These are phyloP conservation scores for Elaphurus davidianus DNA, from an alignment of 2,113 vertebrate genomes.

Conservation along the genomic window DNA sequence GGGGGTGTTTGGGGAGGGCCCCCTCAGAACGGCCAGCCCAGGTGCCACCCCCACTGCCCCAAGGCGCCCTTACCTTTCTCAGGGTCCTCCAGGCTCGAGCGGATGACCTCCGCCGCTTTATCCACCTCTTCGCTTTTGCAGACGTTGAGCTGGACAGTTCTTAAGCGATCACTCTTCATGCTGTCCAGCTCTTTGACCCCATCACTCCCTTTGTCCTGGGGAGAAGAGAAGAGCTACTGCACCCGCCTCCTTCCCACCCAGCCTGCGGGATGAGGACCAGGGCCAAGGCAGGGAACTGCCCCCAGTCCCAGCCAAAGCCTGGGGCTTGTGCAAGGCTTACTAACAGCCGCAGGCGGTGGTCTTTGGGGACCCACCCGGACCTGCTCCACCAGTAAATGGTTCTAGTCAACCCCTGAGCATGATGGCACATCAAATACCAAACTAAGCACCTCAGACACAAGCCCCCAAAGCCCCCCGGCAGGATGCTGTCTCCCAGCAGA, in stretches of 20 bases:
- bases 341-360: accelerated
- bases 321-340: background rate
- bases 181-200: slow-evolving; percentile 83
- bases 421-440: too few relatives aligned
- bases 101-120: slow-evolving; percentile 73
- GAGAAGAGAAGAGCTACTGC: background rate
- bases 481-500: background rate
- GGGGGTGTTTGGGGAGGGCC: background rate
- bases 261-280: background rate
- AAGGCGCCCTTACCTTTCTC: slow-evolving; percentile 71
- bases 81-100: slow-evolving; percentile 75
- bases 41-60: background rate
- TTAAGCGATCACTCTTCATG: slow-evolving; percentile 83
- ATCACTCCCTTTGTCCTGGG: slow-evolving; percentile 81
- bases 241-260: background rate
- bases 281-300: too few relatives aligned
- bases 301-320: background rate
- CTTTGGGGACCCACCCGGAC: background rate
- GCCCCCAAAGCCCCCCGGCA: too few relatives aligned
- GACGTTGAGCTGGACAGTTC: slow-evolving; percentile 84
- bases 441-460: background rate
- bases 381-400: background rate
- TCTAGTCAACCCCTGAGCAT: background rate
- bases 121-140: slow-evolving; percentile 82
- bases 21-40: background rate